Evolutionary conservation across 2,113 vertebrate species (phyloP), one percentile per base, ranked within the genome.

Genomic region (Microtus ochrogaster): DNA sequence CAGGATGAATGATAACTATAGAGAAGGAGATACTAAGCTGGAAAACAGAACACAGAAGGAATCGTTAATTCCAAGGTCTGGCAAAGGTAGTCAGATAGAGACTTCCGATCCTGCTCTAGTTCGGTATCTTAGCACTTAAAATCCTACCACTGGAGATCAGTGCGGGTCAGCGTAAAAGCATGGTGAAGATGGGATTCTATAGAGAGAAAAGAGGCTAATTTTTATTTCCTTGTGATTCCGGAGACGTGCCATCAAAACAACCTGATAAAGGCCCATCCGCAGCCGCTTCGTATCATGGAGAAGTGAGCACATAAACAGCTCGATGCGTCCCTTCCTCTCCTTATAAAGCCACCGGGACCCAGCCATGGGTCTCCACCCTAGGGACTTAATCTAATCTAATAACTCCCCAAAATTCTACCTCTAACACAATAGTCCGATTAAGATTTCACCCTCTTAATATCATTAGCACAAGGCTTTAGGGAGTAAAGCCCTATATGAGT

Each of bases 31-130:
- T 22, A 5, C 22, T 92, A 41, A 89, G 2, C 8, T n/a, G 49
- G 22, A 77, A 85, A 84, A 30, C n/a, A 95, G 36, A 87, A 82
- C 61, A 72, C 39, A 93, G 76, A 86, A 86, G 26, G 26, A 72
- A 66, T 68, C 55, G 77, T 61, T 66, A 72, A 79, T 78, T 19
- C 26, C 22, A 73, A 39, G 21, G 30, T 61, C 36, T 39, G 55
- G 76, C 66, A 63, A 81, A 82, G 10, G 26, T 36, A 22, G 11
- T 74, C 44, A 82, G 66, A 78, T 39, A 63, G 52, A 82, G 12
- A 49, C 68, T 79, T 24, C 19, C 22, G 73, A 17, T 49, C 17
- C 24, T 49, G 13, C 11, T n/a, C 65, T 14, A 16, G 79, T 13
- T 66, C 21, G n/a, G 7, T 55, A 12, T 30, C 24, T 61, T 55